Evolutionary conservation across 2,797 vertebrate genomes (phyloP), one percentile per base, ranked within the genome.

Genomic region (Corythornis leucogaster): DNA sequence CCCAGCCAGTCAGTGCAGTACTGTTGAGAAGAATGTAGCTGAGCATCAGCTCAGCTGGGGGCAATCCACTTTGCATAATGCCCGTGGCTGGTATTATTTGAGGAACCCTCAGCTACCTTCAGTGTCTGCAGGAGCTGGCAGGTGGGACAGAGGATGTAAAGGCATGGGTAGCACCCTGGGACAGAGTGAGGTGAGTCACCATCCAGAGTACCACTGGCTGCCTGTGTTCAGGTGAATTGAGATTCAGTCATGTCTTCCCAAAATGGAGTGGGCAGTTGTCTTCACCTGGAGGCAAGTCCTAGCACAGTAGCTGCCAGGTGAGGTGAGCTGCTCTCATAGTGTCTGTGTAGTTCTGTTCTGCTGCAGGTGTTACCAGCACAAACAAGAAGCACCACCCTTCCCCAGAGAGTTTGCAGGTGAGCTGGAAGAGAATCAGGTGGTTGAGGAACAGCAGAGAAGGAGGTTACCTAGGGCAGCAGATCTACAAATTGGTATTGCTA

Each of bases 311-410:
- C 69, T 80, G 30, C 53, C 38, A 12, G 48, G 33, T 63, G 51
- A 51, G 30, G 35, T 4, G 1, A 33, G 18, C 8, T 64, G 51
- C 14, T 9, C 18, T 7, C 0, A 0, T 17, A 10, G 42, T 30
- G 25, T 42, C 58, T 43, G 19, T 12, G 2, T 31, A 35, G 58
- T 71, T n/a, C 15, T 46, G 33, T 21, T 67, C 26, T 78, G 30
- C 21, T 63, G 50, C 6, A 2, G 26, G 33, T 64, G 58, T 26
- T 28, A 76, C 43, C 75, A 51, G 35, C 67, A 25, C 26, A n/a
- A 51, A 9, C 18, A 17, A 13, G 70, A 73, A 25, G 51, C 2
- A 3, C 2, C 11, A 9, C 24, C 40, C 40, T 66, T 84, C 16
- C 18, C 16, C 31, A 7, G 22, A 8, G 46, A 24, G 26, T 42